Base-by-base conservation (phyloP, 1,140 invertebrate genomes). In the Bemisia tabaci region DNA sequence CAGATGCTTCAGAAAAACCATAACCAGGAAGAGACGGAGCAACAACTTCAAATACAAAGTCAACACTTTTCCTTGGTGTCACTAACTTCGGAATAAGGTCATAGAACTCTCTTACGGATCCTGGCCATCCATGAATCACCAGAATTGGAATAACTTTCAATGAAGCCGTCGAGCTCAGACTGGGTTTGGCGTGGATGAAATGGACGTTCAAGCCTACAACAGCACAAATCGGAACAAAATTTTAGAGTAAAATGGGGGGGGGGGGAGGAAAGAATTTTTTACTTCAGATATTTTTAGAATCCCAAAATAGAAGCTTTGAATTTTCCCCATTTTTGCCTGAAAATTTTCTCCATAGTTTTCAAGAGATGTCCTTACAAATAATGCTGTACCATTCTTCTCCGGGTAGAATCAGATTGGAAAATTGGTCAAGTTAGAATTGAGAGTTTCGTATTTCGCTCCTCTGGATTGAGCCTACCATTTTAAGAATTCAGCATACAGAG, bases 61-160 rank as follows among this genome's bases (percentile, higher is more conserved):
- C 79, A 59, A 80, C 77, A 11, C 80, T 80, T 26, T 79, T 75
- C 62, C 78, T 76, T 2, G 83, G 78, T 1, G 79, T 81, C 0
- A 82, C 88, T 1, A 92, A 77, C 2, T 87, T 65, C 0, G 88
- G 88, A 62, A 92, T 86, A 0, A 92, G 79, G 72, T 91, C 87
- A 69, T 90, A 88, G 74, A 94, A 95, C 76, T 95, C 92, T 12
- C 88, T 80, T 1, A 95, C 80, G 0, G 89, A 91, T 26, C 94
- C 92, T 1, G 94, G 94, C 94, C 93, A 97, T 21, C 94, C 93
- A 73, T 96, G 92, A 2, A 92, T 71, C 1, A 96, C 24, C 0
- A 95, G 79, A 27, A 80, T 72, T 58, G 84, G 76, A 48, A 80
- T 76, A 5, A 83, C 82, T 81, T 85, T 65, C 0, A 69, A 59